phyloP scores from a whole-genome alignment of 2,797 vertebrate genomes.

The Semaprochilodus insignis region DNA sequence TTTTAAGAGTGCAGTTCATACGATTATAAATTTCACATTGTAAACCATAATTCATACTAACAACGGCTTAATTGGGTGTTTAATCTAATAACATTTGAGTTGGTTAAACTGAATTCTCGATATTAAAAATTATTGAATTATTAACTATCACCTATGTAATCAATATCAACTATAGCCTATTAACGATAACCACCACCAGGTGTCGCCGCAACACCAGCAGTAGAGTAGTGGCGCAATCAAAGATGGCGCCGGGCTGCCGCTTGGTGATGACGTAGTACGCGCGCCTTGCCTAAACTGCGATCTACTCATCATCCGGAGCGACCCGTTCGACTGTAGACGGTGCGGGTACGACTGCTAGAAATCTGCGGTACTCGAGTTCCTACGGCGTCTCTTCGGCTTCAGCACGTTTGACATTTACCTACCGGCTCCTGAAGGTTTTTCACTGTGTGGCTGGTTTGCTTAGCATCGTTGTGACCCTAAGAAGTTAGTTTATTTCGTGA shows the following conservation, averaged over 20 bases:
- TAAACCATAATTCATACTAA: too few relatives aligned
- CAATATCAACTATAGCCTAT: too few relatives aligned
- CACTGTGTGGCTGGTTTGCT: neutral
- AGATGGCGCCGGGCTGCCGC: too few relatives aligned
- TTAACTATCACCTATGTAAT: too few relatives aligned
- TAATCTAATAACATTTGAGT: too few relatives aligned
- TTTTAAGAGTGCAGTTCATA: too few relatives aligned
- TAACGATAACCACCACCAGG: neutral
- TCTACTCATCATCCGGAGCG: neutral
- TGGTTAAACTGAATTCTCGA: too few relatives aligned
- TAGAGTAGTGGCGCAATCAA: neutral
- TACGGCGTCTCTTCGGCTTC: neutral
- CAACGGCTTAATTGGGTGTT: too few relatives aligned
- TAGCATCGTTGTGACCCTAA: neutral
- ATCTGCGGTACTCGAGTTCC: neutral
- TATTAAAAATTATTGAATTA: too few relatives aligned
- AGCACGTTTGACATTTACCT: neutral
- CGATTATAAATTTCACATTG: too few relatives aligned
- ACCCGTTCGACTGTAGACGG: neutral
- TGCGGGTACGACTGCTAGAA: neutral
- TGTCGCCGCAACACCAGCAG: neutral
- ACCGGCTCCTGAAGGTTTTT: neutral
- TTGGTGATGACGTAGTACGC: too few relatives aligned
- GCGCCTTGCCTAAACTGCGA: neutral
- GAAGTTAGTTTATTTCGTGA: neutral